Evolutionary conservation across 2,888 invertebrate species (phyloP), one percentile per base, ranked within the genome.

Genomic region (Platypus cylindrus): DNA sequence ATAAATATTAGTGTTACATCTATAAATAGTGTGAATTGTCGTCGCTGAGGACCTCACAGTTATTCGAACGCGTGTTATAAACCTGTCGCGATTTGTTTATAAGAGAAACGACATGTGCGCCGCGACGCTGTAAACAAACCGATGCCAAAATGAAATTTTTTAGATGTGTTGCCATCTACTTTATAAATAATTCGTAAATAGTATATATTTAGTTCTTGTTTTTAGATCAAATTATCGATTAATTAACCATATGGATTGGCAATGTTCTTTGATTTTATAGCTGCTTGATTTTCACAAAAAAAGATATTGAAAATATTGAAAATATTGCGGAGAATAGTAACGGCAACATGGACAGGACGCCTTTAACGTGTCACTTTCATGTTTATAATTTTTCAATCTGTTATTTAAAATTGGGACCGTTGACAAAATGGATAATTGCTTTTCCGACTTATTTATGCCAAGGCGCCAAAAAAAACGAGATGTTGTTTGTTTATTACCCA

Each of bases 101-200:
- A 50, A 51, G 52, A n/a, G n/a, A 52, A 51, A 50, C 54, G 56
- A 58, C 58, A 58, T 56, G 53, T 56, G 56, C 54, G 56, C 50
- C 55, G 51, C 52, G 54, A 50, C 56, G 58, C 50, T 61, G 62
- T 67, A 67, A 67, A 67, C 67, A 67, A 54, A 55, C 55, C 62
- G 67, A 66, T 66, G 66, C 66, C 66, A 62, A 61, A 62, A 58
- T 60, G 60, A 46, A 49, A n/a, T n/a, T n/a, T n/a, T n/a, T n/a
- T n/a, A n/a, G n/a, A n/a, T n/a, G n/a, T n/a, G n/a, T n/a, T n/a
- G n/a, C n/a, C n/a, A n/a, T n/a, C n/a, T n/a, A n/a, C n/a, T n/a
- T n/a, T n/a, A n/a, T n/a, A n/a, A n/a, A n/a, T n/a, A n/a, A n/a
- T n/a, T n/a, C n/a, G n/a, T n/a, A n/a, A n/a, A n/a, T n/a, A n/a